A percentile compares a stretch with the other conserved stretches of the same genome.
Conservation (phyloP, 2,888 invertebrate genomes). For the Conops quadrifasciatus region DNA sequence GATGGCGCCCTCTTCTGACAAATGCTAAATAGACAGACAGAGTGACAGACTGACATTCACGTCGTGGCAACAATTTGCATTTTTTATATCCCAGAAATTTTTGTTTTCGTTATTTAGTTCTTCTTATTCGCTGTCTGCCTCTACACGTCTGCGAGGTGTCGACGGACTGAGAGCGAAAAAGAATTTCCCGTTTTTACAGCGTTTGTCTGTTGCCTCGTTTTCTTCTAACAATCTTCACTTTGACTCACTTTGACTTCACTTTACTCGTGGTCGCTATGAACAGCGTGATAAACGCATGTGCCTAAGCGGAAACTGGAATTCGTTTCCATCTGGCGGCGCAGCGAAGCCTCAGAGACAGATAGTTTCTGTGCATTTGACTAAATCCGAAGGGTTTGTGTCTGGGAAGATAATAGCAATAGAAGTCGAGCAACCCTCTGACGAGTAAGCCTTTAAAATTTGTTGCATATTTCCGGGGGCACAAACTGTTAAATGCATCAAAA, state of each 20-base stretch:
- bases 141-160: conserved; percentile 27
- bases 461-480: background rate
- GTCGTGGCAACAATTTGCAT: conserved; percentile 29
- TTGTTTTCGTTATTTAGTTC: conserved; percentile 7
- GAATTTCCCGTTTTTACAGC: background rate
- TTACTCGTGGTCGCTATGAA: background rate
- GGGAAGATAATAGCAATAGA: too few relatives aligned
- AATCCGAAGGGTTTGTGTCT: too few relatives aligned
- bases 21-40: background rate
- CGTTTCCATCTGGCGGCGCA: conserved; percentile 21
- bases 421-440: too few relatives aligned
- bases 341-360: too few relatives aligned
- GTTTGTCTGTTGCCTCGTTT: background rate
- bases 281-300: conserved; percentile 24
- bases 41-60: conserved; percentile 27
- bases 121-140: background rate
- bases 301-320: conserved; percentile 32
- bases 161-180: conserved; percentile 14
- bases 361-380: too few relatives aligned
- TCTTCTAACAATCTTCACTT: background rate
- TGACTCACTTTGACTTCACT: background rate
- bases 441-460: background rate
- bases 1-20: too few relatives aligned
- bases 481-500: background rate
- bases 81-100: conserved; percentile 15